Conservation (phyloP, 2,888 invertebrate species). For the Diploptera punctata region DNA sequence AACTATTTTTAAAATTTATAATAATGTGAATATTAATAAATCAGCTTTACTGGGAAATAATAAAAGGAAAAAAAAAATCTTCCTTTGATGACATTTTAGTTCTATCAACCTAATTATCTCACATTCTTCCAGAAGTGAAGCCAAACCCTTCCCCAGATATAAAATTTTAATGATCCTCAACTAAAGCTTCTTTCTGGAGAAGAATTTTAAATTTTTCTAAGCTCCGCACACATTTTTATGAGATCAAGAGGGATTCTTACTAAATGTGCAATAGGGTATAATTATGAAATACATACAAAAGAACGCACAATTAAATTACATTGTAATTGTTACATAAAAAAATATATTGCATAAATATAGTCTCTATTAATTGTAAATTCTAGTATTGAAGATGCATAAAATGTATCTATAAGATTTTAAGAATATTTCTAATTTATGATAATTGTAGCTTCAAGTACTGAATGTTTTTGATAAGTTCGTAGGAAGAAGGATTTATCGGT, state of each 20-base stretch:
- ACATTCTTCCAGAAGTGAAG: too few relatives aligned
- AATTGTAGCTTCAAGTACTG: slow-evolving; percentile 8
- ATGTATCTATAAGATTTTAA: not conserved
- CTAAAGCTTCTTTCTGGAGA: slow-evolving; percentile 3
- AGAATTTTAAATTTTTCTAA: slow-evolving; percentile 1
- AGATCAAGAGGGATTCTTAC: slow-evolving; percentile 11
- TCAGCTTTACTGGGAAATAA: too few relatives aligned
- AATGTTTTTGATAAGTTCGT: slow-evolving; percentile 32
- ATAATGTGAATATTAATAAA: too few relatives aligned
- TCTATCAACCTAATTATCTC: too few relatives aligned
- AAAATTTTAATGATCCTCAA: too few relatives aligned
- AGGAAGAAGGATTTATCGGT: not conserved
- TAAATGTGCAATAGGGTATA: slow-evolving; percentile 33
- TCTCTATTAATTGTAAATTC: slow-evolving; percentile 6
- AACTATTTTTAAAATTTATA: too few relatives aligned
- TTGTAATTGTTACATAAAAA: slow-evolving; percentile 29
- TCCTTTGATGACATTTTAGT: too few relatives aligned
- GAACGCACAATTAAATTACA: slow-evolving; percentile 39
- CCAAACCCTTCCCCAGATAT: too few relatives aligned
- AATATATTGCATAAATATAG: slow-evolving; percentile 24
- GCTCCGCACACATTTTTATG: not conserved
- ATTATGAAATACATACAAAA: slow-evolving; percentile 32
- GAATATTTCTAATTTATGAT: slow-evolving; percentile 28
- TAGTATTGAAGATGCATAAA: not conserved
- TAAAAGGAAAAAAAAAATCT: too few relatives aligned